phyloP scores from a whole-genome alignment of 2,113 vertebrate species.

The Engystomops pustulosus region DNA sequence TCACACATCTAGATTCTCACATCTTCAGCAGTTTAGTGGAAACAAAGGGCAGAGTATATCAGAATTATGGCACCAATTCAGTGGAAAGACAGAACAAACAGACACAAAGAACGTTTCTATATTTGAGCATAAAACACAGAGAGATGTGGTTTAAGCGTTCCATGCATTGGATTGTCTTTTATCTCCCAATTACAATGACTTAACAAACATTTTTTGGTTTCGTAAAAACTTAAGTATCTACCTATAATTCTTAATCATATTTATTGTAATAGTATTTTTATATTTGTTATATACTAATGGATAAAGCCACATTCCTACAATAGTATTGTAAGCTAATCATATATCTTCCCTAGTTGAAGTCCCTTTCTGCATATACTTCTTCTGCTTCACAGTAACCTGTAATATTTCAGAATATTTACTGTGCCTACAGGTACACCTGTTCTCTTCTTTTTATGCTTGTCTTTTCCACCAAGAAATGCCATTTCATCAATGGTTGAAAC shows the following conservation, averaged over 20 bases:
- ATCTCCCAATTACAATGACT: neutral
- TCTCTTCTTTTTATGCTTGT: too few relatives aligned
- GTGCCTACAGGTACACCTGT: too few relatives aligned
- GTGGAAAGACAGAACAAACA: neutral
- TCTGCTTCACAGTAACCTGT: too few relatives aligned
- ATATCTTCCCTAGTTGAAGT: neutral
- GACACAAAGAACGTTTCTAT: neutral
- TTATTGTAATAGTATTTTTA: neutral
- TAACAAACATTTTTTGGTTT: too few relatives aligned
- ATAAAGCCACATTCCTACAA: neutral
- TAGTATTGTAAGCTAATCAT: neutral
- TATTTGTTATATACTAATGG: neutral
- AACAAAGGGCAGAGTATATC: slow-evolving; percentile 26
- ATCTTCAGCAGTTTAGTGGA: slow-evolving; percentile 6
- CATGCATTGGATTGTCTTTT: neutral
- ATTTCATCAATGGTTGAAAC: too few relatives aligned
- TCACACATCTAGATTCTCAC: neutral
- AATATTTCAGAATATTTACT: too few relatives aligned
- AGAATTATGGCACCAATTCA: neutral
- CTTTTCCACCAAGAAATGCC: too few relatives aligned
- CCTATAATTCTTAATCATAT: neutral
- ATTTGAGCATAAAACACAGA: neutral
- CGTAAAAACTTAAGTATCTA: too few relatives aligned
- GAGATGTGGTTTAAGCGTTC: neutral
- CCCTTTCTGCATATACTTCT: too few relatives aligned